Evolutionary conservation across 2,888 invertebrate species (phyloP).

Genomic region (Uropetala carovei): DNA sequence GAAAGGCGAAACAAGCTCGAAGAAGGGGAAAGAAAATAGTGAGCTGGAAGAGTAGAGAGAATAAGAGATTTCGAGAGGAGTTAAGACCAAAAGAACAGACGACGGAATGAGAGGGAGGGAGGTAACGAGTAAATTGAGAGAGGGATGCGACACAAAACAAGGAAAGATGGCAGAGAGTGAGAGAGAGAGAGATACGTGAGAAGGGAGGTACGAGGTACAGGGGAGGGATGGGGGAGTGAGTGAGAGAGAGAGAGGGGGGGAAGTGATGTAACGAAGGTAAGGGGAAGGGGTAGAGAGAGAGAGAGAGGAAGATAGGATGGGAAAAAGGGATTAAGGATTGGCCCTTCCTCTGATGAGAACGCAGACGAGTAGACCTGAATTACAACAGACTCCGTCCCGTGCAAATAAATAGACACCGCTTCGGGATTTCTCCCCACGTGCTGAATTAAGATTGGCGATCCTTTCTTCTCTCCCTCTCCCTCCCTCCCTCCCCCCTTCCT

Average conservation of each 20-base stretch:
- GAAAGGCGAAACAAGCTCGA: not conserved
- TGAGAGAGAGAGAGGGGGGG: too few species aligned
- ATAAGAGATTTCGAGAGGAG: too few species aligned
- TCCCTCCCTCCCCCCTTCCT: not conserved
- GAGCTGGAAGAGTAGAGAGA: not conserved
- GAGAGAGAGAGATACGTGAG: not conserved
- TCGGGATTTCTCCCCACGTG: slow-evolving; percentile 62
- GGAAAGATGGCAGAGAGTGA: not conserved
- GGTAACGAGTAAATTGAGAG: not conserved
- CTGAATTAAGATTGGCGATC: slow-evolving; percentile 62
- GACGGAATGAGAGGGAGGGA: not conserved
- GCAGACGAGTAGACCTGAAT: slow-evolving; percentile 59
- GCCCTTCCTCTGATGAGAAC: slow-evolving; percentile 56
- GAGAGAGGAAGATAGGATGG: not conserved
- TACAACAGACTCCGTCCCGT: slow-evolving; percentile 55
- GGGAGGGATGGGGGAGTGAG: not conserved
- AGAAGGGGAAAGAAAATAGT: not conserved
- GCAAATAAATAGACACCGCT: slow-evolving; percentile 59
- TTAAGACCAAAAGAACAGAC: not conserved
- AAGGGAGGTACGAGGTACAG: not conserved
- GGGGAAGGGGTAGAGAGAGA: not conserved
- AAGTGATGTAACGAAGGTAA: not conserved
- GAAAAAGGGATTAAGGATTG: slow-evolving; percentile 49
- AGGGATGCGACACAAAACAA: not conserved
- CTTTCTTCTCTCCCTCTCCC: not conserved